Base-by-base conservation (phyloP, 2,888 invertebrate genomes). In the Craniophora ligustri region DNA sequence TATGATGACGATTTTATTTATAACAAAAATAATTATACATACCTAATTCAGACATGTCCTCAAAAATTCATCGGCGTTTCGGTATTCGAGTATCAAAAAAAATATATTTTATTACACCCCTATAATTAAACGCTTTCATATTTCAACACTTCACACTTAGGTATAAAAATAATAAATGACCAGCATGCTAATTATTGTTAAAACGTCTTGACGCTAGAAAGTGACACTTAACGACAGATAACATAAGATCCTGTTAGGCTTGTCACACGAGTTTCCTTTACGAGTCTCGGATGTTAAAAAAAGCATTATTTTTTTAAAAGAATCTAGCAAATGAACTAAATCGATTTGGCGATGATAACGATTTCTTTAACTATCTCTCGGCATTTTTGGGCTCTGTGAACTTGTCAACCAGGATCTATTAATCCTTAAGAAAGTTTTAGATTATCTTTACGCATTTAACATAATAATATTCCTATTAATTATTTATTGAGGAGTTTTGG, bases 261-360 rank as follows among this genome's bases (percentile, higher is more conserved):
- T 14, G 70, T 26, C 53, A 38, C 40, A 41, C 69, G 8, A 62
- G 61, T 64, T 67, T 48, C 50, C 44, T 72, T 67, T 61, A 75
- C 45, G 56, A 49, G n/a, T 26, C 34, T 64, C 62, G 62, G 71
- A 74, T 31, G 57, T 58, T 31, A 42, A 63, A 54, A 42, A 36
- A 39, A 21, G 14, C 44, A 46, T 35, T 49, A 38, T 48, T 56
- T 63, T 64, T 44, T 35, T 47, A 35, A 41, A 16, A 50, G 36
- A 42, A 32, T 36, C 39, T 40, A 45, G 35, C 18, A 57, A 55
- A 55, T 21, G 15, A 51, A 50, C 40, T n/a, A 6, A 56, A 51
- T 38, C 13, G 18, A 39, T 59, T 36, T 23, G 4, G 19, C 5
- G 14, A 64, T 5, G 13, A 47, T 47, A 40, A 64, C 42, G 16